phyloP scores from a whole-genome alignment of 1,140 invertebrate species.

The Helicoverpa armigera region DNA sequence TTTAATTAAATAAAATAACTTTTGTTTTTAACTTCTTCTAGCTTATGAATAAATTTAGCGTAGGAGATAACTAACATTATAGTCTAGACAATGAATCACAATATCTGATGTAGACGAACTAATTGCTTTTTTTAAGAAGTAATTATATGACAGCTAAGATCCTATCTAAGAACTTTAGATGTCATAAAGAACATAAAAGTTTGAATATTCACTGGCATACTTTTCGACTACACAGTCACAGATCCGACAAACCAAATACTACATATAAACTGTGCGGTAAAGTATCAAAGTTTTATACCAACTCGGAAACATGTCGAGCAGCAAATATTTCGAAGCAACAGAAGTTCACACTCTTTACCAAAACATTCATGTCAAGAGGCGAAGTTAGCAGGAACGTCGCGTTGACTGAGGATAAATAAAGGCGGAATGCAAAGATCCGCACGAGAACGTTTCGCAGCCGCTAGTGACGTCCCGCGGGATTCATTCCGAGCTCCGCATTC shows the following conservation, averaged over 20 bases:
- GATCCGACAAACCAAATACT: neutral
- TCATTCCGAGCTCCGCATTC: neutral
- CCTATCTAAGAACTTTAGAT: no score
- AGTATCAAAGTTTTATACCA: constrained; percentile 34
- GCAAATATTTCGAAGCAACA: constrained; percentile 53
- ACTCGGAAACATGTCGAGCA: constrained; percentile 6
- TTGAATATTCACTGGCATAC: neutral
- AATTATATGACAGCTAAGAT: no score
- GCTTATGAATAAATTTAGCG: constrained; percentile 6
- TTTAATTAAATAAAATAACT: neutral
- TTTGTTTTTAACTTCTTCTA: constrained; percentile 3
- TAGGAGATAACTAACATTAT: neutral
- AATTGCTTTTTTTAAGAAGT: neutral
- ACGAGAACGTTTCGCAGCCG: neutral
- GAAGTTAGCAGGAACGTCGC: constrained; percentile 51
- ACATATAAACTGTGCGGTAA: neutral
- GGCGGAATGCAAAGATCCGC: constrained; percentile 47
- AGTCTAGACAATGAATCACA: constrained; percentile 24
- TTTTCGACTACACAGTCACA: neutral
- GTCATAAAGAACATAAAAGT: no score
- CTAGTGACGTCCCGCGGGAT: constrained; percentile 32
- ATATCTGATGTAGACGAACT: constrained; percentile 18
- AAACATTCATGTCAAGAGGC: constrained; percentile 55
- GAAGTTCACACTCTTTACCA: constrained; percentile 55
- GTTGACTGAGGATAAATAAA: constrained; percentile 54